These are phyloP conservation scores for Podabrus alpinus DNA, from an alignment of 2,888 invertebrate species.

Conservation along the genomic window DNA sequence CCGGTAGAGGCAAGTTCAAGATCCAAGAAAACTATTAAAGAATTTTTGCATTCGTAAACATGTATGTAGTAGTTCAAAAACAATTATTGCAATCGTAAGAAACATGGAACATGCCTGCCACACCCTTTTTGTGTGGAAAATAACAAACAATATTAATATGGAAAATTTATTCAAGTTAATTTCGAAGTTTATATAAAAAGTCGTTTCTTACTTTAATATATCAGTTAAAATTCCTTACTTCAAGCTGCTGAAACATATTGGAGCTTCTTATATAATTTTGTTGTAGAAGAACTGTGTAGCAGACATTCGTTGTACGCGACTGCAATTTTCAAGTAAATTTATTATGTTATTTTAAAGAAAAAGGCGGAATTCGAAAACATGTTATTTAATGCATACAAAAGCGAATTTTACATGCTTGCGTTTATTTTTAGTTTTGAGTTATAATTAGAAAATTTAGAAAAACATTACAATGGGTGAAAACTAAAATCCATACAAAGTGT, in stretches of 20 bases:
- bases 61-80: no score
- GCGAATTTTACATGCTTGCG: conserved; percentile 5
- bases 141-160: background rate
- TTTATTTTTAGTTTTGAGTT: background rate
- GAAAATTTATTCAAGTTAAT: background rate
- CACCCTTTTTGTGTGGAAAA: background rate
- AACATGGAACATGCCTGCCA: background rate
- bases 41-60: no score
- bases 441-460: background rate
- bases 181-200: background rate
- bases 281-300: background rate
- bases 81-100: no score
- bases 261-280: background rate
- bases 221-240: background rate
- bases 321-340: conserved; percentile 5
- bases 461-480: background rate
- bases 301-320: background rate
- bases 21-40: no score
- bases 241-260: background rate
- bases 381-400: conserved; percentile 22
- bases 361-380: conserved; percentile 6
- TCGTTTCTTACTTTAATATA: background rate
- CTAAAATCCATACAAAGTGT: no score
- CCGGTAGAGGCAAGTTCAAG: no score
- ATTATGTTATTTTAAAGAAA: conserved; percentile 5